A percentile compares a stretch with the other conserved stretches of the same genome.
Conservation (phyloP, 2,797 vertebrate species). For the Chaenodraco wilsoni region DNA sequence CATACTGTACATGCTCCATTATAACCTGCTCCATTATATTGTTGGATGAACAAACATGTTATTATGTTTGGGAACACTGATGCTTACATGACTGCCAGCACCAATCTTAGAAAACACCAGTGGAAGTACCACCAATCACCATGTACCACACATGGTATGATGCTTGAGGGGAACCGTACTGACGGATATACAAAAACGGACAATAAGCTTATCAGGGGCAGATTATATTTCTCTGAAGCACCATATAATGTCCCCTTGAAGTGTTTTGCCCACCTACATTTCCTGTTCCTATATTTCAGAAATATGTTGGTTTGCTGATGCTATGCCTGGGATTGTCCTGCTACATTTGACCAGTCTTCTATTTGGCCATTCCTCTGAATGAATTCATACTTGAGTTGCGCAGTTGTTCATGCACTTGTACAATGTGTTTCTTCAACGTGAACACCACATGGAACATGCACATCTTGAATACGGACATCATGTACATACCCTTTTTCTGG, state of each 20-base stretch:
- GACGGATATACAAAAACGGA: neutral
- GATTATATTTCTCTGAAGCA: neutral
- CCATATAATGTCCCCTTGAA: neutral
- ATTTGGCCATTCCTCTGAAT: neutral
- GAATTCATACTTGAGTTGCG: neutral
- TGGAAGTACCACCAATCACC: no score
- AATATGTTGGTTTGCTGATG: neutral
- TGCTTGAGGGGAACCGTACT: no score
- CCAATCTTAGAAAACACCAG: conserved; percentile 25
- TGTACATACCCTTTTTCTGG: neutral
- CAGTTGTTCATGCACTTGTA: neutral
- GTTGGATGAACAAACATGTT: neutral
- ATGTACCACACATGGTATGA: no score
- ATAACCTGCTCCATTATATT: neutral
- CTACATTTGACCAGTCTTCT: neutral
- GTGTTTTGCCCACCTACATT: neutral
- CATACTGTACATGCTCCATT: neutral
- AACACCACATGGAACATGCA: neutral
- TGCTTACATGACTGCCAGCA: conserved; percentile 22
- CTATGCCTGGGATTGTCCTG: neutral
- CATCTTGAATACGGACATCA: neutral
- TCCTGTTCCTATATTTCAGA: neutral
- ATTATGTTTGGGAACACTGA: conserved; percentile 4
- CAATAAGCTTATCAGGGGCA: neutral
- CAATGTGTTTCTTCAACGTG: no score